Percentiles rank a stretch among this genome's conserved stretches.
These are phyloP conservation scores for Ormyrus nitidulus DNA, from an alignment of 2,888 invertebrate genomes.

Conservation along the genomic window DNA sequence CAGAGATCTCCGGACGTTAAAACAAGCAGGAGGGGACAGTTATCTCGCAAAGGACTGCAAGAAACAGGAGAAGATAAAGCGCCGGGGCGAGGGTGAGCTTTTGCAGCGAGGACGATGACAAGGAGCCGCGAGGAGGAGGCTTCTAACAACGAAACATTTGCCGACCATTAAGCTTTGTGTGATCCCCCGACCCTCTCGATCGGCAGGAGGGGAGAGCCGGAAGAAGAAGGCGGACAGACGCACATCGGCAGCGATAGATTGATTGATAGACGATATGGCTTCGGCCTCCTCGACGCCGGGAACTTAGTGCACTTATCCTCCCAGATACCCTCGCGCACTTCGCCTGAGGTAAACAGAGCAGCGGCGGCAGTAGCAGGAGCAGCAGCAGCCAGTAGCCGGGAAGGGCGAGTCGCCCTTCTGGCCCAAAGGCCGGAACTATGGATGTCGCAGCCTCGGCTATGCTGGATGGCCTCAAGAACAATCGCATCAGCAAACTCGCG, in stretches of 20 bases:
- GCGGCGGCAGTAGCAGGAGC: neutral
- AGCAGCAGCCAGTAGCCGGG: neutral
- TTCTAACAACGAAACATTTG: constrained; percentile 11
- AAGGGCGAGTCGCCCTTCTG: constrained; percentile 6
- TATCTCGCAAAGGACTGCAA: constrained; percentile 25
- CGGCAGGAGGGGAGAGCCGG: too few relatives aligned
- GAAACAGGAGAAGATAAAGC: constrained; percentile 2
- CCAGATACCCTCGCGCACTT: too few relatives aligned
- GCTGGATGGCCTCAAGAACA: constrained; percentile 86
- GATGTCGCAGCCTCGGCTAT: constrained; percentile 78
- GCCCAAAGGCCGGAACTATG: constrained; percentile 39
- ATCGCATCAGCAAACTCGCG: constrained; percentile 85
- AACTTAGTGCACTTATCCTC: constrained; percentile 44
- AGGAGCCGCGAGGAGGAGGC: constrained; percentile 14
- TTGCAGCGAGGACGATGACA: neutral
- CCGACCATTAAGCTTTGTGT: neutral
- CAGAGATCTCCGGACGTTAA: neutral
- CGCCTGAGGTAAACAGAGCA: neutral
- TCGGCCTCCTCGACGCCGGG: constrained; percentile 29
- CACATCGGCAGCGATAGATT: constrained; percentile 18
- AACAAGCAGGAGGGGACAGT: neutral
- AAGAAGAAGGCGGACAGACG: neutral
- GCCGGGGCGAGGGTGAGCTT: constrained; percentile 3
- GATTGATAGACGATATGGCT: constrained; percentile 41
- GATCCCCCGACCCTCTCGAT: neutral